A percentile compares a stretch with the other conserved stretches of the same genome.
Evolutionary conservation across 2,113 vertebrate genomes (phyloP).

Genomic region (Jaculus jaculus): DNA sequence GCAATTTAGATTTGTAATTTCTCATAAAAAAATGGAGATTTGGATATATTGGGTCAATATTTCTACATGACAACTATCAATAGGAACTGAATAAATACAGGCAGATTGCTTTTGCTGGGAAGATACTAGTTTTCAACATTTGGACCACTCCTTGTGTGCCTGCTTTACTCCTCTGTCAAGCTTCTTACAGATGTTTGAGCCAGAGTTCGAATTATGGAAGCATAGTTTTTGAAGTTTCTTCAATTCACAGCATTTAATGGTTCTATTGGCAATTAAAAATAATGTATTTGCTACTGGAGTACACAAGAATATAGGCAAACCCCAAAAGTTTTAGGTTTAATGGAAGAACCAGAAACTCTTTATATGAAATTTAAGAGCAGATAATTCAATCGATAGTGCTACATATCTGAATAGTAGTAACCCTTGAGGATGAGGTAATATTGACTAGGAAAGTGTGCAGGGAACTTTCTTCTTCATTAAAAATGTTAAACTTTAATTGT

Average conservation of each 20-base stretch:
- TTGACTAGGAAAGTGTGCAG: neutral
- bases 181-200: neutral
- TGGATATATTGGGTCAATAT: neutral
- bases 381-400: neutral
- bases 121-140: neutral
- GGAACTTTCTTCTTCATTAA: too few species aligned
- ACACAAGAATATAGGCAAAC: neutral
- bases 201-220: neutral
- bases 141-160: neutral
- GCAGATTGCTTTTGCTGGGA: neutral
- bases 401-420: neutral
- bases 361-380: neutral
- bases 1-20: neutral
- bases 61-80: neutral
- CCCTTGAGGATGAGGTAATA: neutral
- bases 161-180: slow-evolving; percentile 21
- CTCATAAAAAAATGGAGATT: neutral
- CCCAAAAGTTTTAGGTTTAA: neutral
- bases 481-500: too few species aligned
- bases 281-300: neutral
- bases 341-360: slow-evolving; percentile 8
- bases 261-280: neutral
- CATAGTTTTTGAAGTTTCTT: neutral
- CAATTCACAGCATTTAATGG: neutral
- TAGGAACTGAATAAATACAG: neutral